These are phyloP conservation scores for Glyphotaelius pellucidus DNA, from an alignment of 2,888 invertebrate species.

Conservation along the genomic window DNA sequence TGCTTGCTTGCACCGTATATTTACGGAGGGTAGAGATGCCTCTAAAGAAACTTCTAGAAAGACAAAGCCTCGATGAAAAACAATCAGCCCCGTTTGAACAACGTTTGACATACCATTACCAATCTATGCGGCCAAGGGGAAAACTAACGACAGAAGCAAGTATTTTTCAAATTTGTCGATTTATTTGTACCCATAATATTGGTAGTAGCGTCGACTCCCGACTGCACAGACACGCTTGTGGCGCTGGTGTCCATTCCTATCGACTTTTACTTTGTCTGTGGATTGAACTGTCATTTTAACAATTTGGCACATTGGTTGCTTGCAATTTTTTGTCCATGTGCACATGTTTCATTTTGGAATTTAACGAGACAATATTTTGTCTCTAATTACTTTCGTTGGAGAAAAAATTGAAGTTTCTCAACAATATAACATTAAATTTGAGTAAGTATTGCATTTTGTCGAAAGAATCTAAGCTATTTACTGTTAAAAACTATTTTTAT, in stretches of 20 bases:
- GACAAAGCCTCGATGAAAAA: background rate
- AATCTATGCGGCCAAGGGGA: background rate
- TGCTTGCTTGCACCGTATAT: background rate
- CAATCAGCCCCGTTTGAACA: background rate
- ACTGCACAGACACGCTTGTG: background rate
- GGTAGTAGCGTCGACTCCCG: background rate
- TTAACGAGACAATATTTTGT: background rate
- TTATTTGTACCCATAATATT: background rate
- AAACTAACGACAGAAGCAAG: background rate
- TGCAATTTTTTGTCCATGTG: constrained; percentile 2
- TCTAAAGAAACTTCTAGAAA: background rate
- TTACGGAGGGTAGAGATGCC: background rate
- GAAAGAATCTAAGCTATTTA: background rate
- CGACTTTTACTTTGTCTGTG: background rate
- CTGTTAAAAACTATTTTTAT: background rate
- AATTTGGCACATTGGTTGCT: constrained; percentile 2
- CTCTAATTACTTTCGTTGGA: background rate
- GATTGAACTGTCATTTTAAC: background rate
- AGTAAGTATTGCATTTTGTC: background rate
- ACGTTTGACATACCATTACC: background rate
- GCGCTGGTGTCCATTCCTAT: background rate
- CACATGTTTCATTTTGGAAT: constrained; percentile 2
- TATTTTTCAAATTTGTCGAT: background rate
- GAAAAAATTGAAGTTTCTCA: background rate
- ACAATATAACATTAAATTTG: background rate